Conservation (phyloP, 2,888 invertebrate genomes). For the Aphodius granarius region DNA sequence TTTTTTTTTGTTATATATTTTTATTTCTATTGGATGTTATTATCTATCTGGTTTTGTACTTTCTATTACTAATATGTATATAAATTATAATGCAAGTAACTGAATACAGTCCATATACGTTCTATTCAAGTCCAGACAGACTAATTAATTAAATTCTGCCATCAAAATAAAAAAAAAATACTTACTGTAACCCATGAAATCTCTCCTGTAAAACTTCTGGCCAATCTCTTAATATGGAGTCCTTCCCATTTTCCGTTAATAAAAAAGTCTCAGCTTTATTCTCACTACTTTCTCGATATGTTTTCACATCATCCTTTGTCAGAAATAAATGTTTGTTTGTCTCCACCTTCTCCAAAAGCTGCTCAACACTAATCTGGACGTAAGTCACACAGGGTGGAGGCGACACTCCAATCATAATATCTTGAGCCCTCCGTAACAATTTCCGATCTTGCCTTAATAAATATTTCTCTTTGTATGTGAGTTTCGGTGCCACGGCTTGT, state of each 20-base stretch:
- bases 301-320: conserved; percentile 28
- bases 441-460: conserved; percentile 48
- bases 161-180: conserved; percentile 35
- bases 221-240: conserved; percentile 55
- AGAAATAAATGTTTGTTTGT: conserved; percentile 44
- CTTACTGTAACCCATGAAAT: conserved; percentile 74
- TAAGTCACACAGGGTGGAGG: conserved; percentile 77
- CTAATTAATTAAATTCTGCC: not conserved
- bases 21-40: too few relatives aligned
- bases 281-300: conserved; percentile 16
- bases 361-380: conserved; percentile 65
- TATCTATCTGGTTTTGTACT: too few relatives aligned
- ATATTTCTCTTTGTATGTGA: conserved; percentile 38
- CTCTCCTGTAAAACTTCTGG: conserved; percentile 65
- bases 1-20: not conserved
- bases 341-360: conserved; percentile 59
- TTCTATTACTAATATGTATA: too few relatives aligned
- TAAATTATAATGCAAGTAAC: too few relatives aligned
- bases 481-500: conserved; percentile 9
- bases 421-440: conserved; percentile 56
- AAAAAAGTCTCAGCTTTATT: conserved; percentile 39
- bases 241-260: conserved; percentile 41
- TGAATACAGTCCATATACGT: conserved; percentile 2
- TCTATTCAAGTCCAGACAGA: too few relatives aligned
- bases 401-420: conserved; percentile 67